Evolutionary conservation across 1,140 invertebrate species (phyloP).

Genomic region (Phenacoccus solenopsis): DNA sequence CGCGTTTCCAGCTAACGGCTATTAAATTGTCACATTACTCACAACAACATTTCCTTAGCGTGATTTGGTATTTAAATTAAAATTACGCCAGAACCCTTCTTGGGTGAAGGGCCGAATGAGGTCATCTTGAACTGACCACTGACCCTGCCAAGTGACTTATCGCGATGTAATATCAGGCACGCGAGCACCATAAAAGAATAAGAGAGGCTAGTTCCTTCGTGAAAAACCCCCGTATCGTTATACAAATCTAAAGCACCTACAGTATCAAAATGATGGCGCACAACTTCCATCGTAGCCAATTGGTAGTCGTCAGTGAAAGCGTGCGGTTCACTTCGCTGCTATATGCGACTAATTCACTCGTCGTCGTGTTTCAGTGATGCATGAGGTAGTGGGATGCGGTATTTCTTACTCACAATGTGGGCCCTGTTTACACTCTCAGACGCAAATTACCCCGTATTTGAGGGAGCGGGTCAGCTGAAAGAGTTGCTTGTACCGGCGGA

Average conservation of each 20-base stretch:
- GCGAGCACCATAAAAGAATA: background rate
- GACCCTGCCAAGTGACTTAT: constrained; percentile 7
- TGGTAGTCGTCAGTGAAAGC: too few relatives aligned
- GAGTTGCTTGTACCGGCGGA: constrained; percentile 67
- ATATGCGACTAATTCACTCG: background rate
- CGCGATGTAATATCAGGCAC: background rate
- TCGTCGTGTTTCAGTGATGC: background rate
- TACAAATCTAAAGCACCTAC: background rate
- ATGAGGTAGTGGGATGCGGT: constrained; percentile 5
- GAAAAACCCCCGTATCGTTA: background rate
- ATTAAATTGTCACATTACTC: constrained; percentile 16
- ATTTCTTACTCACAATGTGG: constrained; percentile 8
- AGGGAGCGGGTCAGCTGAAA: constrained; percentile 63
- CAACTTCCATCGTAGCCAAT: background rate
- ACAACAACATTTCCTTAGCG: constrained; percentile 7
- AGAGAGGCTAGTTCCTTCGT: background rate
- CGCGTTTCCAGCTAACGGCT: background rate
- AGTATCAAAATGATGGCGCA: too few relatives aligned
- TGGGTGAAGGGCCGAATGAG: background rate
- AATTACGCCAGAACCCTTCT: background rate
- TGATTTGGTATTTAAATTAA: constrained; percentile 14
- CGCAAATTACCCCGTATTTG: constrained; percentile 41
- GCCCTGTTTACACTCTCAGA: constrained; percentile 16
- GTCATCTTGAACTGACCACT: constrained; percentile 9
- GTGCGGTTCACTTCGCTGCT: background rate